Evolutionary conservation across 2,797 vertebrate species (phyloP), one percentile per base, ranked within the genome.

Genomic region (Lepus oiostolus): DNA sequence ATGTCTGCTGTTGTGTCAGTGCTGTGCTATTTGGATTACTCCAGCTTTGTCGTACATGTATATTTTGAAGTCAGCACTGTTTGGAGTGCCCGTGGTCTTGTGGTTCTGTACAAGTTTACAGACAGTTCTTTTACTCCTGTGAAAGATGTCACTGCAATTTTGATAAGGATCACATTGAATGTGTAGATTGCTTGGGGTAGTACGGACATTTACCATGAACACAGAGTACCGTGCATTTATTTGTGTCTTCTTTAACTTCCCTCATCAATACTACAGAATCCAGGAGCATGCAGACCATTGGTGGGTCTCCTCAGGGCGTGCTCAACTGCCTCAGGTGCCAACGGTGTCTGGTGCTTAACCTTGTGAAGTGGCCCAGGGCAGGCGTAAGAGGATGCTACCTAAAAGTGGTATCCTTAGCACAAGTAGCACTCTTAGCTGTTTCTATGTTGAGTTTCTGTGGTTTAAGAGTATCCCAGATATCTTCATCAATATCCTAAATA

Each of bases 401-500:
- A 13, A 85, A 74, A 32, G 32, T 81, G 17, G 8, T 35, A 81
- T 65, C 19, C 32, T 14, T 28, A 67, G 99, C 98, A 99, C 93
- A 99, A 99, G 11, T 88, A 90, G 99, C 98, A 91, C 99, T 98
- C 93, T 99, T 99, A 14, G 97, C 81, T 94, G 75, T 81, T 97
- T 98, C 99, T 72, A 96, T 85, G 96, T 98, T 98, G 0, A 76
- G 54, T 21, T 58, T 98, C 85, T 97, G 90, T 42, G n/a, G 80
- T 13, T 88, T 98, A 19, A 98, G 96, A 0, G 96, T 92, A 16
- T 98, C 97, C 12, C 97, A 81, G 2, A 98, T 91, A 1, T 99
- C 99, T 97, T 99, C 98, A 4, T 99, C 98, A 47, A 47, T 47
- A 47, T 47, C 42, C 42, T 47, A 58, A 58, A 16, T 58, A 98